phyloP scores from a whole-genome alignment of 2,113 vertebrate species.

The Miniopterus natalensis region DNA sequence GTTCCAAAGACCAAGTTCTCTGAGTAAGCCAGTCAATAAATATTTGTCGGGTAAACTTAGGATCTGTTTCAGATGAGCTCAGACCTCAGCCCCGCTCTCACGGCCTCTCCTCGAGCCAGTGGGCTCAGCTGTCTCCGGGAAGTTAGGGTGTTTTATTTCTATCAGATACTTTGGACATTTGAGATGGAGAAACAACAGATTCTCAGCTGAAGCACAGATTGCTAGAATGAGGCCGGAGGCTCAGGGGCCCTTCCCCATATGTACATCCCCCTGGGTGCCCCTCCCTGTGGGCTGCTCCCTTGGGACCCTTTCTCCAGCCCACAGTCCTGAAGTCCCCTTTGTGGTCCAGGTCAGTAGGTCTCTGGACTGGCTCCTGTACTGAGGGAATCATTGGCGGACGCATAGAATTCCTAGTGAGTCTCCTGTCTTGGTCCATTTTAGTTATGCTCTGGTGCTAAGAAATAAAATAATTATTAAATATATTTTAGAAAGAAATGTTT shows the following conservation, averaged over 20 bases:
- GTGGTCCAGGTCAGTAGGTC: not conserved
- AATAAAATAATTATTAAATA: not conserved
- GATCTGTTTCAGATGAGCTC: not conserved
- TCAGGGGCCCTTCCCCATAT: rapidly evolving
- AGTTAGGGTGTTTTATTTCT: not conserved
- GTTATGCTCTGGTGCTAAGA: not conserved
- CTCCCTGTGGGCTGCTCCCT: no score
- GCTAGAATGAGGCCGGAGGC: no score
- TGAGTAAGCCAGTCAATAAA: constrained; percentile 20
- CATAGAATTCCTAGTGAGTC: not conserved
- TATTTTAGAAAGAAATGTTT: not conserved
- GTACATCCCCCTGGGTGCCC: rapidly evolving
- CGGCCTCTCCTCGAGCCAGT: not conserved
- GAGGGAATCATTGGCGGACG: not conserved
- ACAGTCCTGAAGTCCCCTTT: not conserved
- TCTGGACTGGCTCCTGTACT: not conserved
- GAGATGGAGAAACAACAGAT: not conserved
- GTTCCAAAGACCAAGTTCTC: constrained; percentile 35
- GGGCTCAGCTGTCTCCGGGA: not conserved
- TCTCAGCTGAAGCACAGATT: not conserved
- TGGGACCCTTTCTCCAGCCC: no score
- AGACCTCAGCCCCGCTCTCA: not conserved
- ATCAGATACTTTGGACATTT: not conserved
- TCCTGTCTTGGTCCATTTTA: not conserved
- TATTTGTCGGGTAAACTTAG: constrained; percentile 28